Evolutionary conservation across 92 coral and sea anemone genomes (phyloP).

Genomic region (Paragorgia papillata): DNA sequence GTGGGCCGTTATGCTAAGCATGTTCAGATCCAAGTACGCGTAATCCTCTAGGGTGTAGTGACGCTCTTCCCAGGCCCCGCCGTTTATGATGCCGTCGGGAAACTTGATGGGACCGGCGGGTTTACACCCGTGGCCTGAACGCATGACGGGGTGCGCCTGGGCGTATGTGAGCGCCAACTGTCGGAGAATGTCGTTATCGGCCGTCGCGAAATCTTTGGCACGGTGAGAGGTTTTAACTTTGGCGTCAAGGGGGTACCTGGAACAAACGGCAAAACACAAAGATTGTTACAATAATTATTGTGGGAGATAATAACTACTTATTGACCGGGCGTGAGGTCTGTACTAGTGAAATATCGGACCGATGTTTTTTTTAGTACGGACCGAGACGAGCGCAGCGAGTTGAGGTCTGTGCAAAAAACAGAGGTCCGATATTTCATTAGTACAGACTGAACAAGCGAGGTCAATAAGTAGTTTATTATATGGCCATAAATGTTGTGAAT

Average conservation of each 20-base stretch:
- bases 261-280: neutral
- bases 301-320: too few relatives aligned
- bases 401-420: too few relatives aligned
- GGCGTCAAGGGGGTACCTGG: conserved; percentile 84
- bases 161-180: conserved; percentile 79
- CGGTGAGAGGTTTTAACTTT: conserved; percentile 38
- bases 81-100: conserved; percentile 69
- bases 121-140: conserved; percentile 77
- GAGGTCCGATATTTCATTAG: too few relatives aligned
- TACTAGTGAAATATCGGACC: too few relatives aligned
- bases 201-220: conserved; percentile 66
- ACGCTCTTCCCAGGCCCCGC: conserved; percentile 75
- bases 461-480: too few relatives aligned
- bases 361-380: too few relatives aligned
- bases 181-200: conserved; percentile 70
- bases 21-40: conserved; percentile 66
- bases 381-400: too few relatives aligned
- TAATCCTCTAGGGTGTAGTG: conserved; percentile 91
- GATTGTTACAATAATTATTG: neutral
- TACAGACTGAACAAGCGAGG: too few relatives aligned
- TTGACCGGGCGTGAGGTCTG: too few relatives aligned
- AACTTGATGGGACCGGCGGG: conserved; percentile 53
- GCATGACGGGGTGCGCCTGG: conserved; percentile 83
- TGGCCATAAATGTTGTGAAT: too few relatives aligned
- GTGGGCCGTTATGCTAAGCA: conserved; percentile 77